Evolutionary conservation across 1,140 invertebrate genomes (phyloP).

Genomic region (Calliopsis andreniformis): DNA sequence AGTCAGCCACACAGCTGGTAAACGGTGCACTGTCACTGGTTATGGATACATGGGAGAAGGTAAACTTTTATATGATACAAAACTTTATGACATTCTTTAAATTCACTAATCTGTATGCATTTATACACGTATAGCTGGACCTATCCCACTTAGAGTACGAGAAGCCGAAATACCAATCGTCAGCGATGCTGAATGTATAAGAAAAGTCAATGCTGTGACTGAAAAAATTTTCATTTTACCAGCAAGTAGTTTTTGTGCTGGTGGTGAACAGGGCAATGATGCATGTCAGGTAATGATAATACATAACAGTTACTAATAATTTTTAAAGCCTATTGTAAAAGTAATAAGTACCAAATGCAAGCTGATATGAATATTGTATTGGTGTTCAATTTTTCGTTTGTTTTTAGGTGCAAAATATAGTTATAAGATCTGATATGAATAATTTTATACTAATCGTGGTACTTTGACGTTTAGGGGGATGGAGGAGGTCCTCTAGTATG

Average conservation of each 20-base stretch:
- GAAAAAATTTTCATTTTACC: conserved; percentile 96
- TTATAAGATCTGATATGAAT: not conserved
- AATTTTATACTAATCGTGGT: not conserved
- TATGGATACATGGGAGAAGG: conserved; percentile 97
- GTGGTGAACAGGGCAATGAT: conserved; percentile 95
- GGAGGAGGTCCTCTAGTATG: conserved; percentile 95
- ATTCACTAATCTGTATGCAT: too few species aligned
- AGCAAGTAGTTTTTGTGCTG: conserved; percentile 95
- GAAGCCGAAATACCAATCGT: conserved; percentile 97
- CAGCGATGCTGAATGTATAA: conserved; percentile 93
- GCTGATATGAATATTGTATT: not conserved
- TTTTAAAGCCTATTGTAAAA: not conserved
- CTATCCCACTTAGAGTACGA: conserved; percentile 92
- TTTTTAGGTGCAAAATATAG: conserved; percentile 2
- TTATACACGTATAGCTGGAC: conserved; percentile 86
- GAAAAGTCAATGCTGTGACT: conserved; percentile 95
- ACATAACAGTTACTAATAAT: not conserved
- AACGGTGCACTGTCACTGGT: conserved; percentile 94
- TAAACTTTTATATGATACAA: conserved; percentile 69
- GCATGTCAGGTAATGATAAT: conserved; percentile 90
- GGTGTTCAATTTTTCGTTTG: too few species aligned
- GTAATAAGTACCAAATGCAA: not conserved
- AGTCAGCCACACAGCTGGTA: conserved; percentile 92
- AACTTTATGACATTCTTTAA: not conserved
- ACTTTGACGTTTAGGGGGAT: conserved; percentile 86